Conservation (phyloP, 2,113 vertebrate genomes). For the Dolichallabes microphthalmus region DNA sequence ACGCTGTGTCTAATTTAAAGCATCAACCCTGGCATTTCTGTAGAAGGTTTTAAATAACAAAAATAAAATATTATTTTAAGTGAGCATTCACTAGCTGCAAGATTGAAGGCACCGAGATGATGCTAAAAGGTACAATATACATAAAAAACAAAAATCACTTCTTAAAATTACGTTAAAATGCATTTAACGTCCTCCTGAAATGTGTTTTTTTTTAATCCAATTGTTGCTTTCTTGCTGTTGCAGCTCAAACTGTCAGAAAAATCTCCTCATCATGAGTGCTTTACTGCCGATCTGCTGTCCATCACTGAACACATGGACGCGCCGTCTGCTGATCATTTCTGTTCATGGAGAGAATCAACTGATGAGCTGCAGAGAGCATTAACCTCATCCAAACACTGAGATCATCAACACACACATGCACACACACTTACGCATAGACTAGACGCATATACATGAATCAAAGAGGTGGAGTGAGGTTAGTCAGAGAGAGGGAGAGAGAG, state of each 20-base stretch:
- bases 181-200: neutral
- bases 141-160: neutral
- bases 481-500: slow-evolving; percentile 1
- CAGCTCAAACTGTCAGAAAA: slow-evolving; percentile 8
- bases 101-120: neutral
- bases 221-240: neutral
- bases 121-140: neutral
- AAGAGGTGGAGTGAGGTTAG: too few species aligned
- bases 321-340: neutral
- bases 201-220: neutral
- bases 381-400: neutral
- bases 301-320: neutral
- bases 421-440: neutral
- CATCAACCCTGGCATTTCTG: neutral
- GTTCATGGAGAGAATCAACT: neutral
- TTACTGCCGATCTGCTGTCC: slow-evolving; percentile 10
- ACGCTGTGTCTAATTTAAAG: neutral
- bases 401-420: neutral
- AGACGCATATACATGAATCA: neutral
- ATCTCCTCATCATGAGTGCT: slow-evolving; percentile 7
- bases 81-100: neutral
- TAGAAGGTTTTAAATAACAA: neutral
- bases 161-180: too few species aligned
- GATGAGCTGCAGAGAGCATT: neutral
- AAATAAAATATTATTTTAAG: neutral